These are phyloP conservation scores for Phoeniculus purpureus DNA, from an alignment of 2,797 vertebrate genomes.

Conservation along the genomic window DNA sequence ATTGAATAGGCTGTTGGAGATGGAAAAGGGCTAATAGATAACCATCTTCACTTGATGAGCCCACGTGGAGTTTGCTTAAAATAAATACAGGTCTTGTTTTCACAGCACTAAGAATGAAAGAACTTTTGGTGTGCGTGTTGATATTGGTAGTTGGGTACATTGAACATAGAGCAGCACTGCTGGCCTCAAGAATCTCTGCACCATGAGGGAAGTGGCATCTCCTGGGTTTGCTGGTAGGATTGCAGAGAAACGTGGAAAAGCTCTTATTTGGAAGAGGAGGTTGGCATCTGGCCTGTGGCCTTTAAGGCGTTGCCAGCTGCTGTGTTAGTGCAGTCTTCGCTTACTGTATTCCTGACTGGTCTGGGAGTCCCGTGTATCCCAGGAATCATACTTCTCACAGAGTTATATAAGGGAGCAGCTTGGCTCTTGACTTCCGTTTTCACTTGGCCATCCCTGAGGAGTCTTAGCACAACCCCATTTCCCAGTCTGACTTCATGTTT, in stretches of 20 bases:
- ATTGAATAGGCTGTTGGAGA: not conserved
- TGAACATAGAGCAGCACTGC: not conserved
- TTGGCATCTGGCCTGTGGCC: not conserved
- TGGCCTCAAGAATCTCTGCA: not conserved
- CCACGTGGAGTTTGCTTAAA: not conserved
- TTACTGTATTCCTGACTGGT: not conserved
- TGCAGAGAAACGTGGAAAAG: not conserved
- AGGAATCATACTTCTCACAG: not conserved
- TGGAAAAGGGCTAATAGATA: not conserved
- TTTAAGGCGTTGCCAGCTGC: not conserved
- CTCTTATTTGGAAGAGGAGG: not conserved
- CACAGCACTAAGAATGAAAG: not conserved
- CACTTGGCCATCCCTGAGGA: not conserved
- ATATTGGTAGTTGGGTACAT: not conserved
- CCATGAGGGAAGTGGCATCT: not conserved
- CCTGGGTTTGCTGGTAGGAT: not conserved
- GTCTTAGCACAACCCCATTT: not conserved
- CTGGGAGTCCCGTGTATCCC: not conserved
- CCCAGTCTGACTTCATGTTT: not conserved
- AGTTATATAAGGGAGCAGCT: not conserved
- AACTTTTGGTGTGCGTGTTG: not conserved
- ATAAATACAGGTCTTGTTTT: not conserved
- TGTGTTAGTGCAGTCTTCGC: not conserved
- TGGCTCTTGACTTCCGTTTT: not conserved
- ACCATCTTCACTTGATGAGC: not conserved